Evolutionary conservation across 2,113 vertebrate genomes (phyloP).

Genomic region (Scopus umbretta): DNA sequence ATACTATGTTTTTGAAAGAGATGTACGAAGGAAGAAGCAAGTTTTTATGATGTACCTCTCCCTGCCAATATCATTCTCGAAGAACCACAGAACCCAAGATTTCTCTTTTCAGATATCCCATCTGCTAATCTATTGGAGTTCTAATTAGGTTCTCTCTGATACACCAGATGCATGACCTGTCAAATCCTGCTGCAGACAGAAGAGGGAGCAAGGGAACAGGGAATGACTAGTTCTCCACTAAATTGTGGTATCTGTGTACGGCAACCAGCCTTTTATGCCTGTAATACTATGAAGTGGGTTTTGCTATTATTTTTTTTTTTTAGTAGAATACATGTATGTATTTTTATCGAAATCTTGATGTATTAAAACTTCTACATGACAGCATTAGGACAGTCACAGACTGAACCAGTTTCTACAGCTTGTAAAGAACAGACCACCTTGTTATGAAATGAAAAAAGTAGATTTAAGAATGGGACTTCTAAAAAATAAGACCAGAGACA

Average conservation of each 20-base stretch:
- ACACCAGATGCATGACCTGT: neutral
- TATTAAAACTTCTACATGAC: neutral
- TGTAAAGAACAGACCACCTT: neutral
- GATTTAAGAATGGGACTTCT: neutral
- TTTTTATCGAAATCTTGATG: neutral
- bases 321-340: neutral
- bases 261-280: neutral
- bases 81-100: neutral
- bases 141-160: neutral
- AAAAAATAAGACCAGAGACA: neutral
- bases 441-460: neutral
- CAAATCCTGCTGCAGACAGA: neutral
- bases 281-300: neutral
- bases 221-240: neutral
- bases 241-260: neutral
- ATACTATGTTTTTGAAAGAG: neutral
- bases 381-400: neutral
- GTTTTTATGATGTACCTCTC: neutral
- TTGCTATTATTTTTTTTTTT: too few species aligned
- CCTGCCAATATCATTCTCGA: neutral
- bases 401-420: neutral
- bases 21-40: neutral
- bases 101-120: neutral
- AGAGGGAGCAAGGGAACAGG: conserved; percentile 35
- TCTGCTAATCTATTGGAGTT: neutral